phyloP scores from a whole-genome alignment of 2,888 invertebrate species.

The Caenorhabditis becei region DNA sequence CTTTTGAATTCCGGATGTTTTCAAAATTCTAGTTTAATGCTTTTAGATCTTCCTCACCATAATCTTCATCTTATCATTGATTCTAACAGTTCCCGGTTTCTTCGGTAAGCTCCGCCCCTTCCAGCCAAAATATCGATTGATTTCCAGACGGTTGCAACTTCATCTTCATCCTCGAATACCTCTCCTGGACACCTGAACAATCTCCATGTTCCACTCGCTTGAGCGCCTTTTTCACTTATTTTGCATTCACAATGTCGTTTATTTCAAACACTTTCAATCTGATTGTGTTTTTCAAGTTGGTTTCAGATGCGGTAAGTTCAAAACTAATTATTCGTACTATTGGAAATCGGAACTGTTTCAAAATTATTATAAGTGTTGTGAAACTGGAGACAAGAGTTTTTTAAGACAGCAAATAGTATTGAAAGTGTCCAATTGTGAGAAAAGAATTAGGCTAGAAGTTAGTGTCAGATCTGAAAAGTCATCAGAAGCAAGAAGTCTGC shows the following conservation, averaged over 20 bases:
- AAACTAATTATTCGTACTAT: too few species aligned
- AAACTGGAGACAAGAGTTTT: too few species aligned
- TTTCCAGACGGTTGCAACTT: slow-evolving; percentile 43
- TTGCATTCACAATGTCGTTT: slow-evolving; percentile 41
- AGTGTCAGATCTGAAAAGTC: too few species aligned
- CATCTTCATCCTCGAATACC: slow-evolving; percentile 5
- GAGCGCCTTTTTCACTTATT: slow-evolving; percentile 40
- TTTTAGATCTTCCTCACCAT: slow-evolving; percentile 25
- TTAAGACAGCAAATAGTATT: too few species aligned
- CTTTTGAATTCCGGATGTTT: background rate
- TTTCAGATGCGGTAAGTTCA: slow-evolving; percentile 38
- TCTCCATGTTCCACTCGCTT: slow-evolving; percentile 18
- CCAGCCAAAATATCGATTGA: too few species aligned
- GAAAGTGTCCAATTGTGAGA: too few species aligned
- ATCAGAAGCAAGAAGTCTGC: too few species aligned
- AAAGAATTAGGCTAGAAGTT: too few species aligned
- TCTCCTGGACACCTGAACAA: slow-evolving; percentile 37
- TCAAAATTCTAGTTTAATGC: too few species aligned
- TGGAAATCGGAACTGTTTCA: too few species aligned
- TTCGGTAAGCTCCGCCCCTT: slow-evolving; percentile 1
- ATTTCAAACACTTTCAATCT: slow-evolving; percentile 42
- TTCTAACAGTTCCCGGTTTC: slow-evolving; percentile 30
- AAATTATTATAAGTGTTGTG: too few species aligned
- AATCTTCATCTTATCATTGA: slow-evolving; percentile 14
- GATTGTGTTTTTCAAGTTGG: slow-evolving; percentile 35